These are phyloP conservation scores for Ochropleura leucogaster DNA, from an alignment of 2,888 invertebrate species.

Conservation along the genomic window DNA sequence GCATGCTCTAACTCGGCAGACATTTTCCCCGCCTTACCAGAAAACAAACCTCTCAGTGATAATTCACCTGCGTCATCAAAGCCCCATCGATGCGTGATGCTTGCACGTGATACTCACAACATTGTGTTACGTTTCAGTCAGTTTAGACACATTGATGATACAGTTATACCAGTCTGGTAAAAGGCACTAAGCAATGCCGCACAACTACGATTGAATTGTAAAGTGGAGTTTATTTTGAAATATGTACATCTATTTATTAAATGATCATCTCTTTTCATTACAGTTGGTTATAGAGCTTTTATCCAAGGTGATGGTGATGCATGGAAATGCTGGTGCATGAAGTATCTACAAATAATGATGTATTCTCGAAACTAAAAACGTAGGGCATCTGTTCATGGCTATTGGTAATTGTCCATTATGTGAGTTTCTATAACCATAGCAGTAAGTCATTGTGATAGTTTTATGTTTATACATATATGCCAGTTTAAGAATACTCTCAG, in stretches of 20 bases:
- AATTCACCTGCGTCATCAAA: conserved; percentile 72
- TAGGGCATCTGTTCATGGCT: not conserved
- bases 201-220: conserved; percentile 55
- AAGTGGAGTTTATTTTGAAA: conserved; percentile 36
- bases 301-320: conserved; percentile 32
- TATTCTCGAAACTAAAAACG: not conserved
- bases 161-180: conserved; percentile 53
- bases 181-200: conserved; percentile 64
- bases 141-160: conserved; percentile 75
- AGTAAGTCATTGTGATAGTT: not conserved
- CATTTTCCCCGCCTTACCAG: conserved; percentile 89
- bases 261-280: conserved; percentile 19
- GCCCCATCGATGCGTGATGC: conserved; percentile 79
- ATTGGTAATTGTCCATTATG: not conserved
- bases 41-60: conserved; percentile 88
- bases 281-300: conserved; percentile 21
- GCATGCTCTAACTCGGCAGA: conserved; percentile 89
- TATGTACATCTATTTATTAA: conserved; percentile 29
- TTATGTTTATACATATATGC: not conserved
- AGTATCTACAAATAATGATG: conserved; percentile 16
- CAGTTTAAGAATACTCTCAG: not conserved
- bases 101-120: conserved; percentile 79
- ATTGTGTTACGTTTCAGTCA: conserved; percentile 73
- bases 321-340: conserved; percentile 39
- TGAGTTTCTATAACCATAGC: conserved; percentile 7